phyloP scores from a whole-genome alignment of 30 jellyfish, hydroid and myxozoan species.

The Nemopilema nomurai region DNA sequence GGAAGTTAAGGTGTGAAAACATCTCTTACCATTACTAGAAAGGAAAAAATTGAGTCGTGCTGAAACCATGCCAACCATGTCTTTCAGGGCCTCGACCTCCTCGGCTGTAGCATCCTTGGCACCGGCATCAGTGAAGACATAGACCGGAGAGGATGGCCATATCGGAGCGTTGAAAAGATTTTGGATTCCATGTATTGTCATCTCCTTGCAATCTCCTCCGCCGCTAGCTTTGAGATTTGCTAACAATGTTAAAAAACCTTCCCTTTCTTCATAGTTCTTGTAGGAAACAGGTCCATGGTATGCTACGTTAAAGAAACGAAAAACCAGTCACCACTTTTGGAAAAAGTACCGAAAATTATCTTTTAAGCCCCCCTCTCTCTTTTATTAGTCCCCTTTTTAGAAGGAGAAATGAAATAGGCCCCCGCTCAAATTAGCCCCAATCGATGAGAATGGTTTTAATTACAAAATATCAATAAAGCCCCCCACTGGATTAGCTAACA shows the following conservation, averaged over 20 bases:
- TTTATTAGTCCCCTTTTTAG: no score
- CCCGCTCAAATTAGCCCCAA: no score
- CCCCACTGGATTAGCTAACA: no score
- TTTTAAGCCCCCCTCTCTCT: no score
- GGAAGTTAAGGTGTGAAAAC: no score
- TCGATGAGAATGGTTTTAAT: no score
- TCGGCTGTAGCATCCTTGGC: constrained; percentile 64
- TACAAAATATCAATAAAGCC: no score
- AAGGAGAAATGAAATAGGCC: no score
- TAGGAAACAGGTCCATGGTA: constrained; percentile 73
- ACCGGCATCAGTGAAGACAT: constrained; percentile 72
- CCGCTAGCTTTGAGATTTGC: constrained; percentile 41
- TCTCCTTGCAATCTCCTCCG: constrained; percentile 85
- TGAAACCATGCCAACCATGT: constrained; percentile 13
- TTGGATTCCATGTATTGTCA: constrained; percentile 67
- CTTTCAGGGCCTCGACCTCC: constrained; percentile 31
- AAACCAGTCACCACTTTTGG: no score
- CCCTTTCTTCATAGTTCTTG: constrained; percentile 13
- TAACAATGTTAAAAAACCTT: constrained; percentile 18
- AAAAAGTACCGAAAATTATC: no score
- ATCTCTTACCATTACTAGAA: constrained; percentile 37
- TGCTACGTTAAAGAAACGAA: no score
- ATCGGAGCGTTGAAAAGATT: constrained; percentile 48
- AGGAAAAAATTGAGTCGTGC: constrained; percentile 58
- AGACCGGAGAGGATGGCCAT: constrained; percentile 48